A percentile compares a stretch with the other conserved stretches of the same genome.
These are phyloP conservation scores for Thelaira solivaga DNA, from an alignment of 2,888 invertebrate genomes.

Conservation along the genomic window DNA sequence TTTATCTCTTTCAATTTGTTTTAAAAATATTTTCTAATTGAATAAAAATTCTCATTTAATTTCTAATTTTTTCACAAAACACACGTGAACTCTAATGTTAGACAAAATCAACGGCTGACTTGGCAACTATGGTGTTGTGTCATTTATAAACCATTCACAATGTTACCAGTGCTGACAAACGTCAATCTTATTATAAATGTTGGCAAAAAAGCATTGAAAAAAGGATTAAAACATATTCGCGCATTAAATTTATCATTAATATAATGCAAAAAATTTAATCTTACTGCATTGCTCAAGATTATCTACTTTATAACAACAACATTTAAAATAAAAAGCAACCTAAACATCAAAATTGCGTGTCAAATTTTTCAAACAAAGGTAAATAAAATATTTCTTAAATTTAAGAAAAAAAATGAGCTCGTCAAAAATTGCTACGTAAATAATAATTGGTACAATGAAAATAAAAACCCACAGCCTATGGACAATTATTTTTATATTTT, in stretches of 20 bases:
- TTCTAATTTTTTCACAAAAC: too few relatives aligned
- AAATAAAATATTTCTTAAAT: background rate
- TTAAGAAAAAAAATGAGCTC: constrained; percentile 43
- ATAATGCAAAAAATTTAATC: constrained; percentile 43
- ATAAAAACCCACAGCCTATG: constrained; percentile 10
- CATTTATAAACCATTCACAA: constrained; percentile 30
- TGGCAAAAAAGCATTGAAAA: constrained; percentile 38
- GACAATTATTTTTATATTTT: constrained; percentile 17
- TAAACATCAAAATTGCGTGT: constrained; percentile 27
- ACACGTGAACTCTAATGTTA: too few relatives aligned
- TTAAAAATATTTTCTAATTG: too few relatives aligned
- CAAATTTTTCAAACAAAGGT: constrained; percentile 46
- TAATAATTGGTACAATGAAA: constrained; percentile 13
- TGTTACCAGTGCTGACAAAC: constrained; percentile 23
- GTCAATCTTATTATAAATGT: constrained; percentile 44
- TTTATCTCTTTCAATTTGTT: too few relatives aligned
- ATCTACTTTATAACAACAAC: background rate
- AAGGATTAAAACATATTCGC: constrained; percentile 44
- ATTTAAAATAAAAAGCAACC: background rate
- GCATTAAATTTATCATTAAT: constrained; percentile 41
- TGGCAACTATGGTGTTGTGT: background rate
- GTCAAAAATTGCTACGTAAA: constrained; percentile 11
- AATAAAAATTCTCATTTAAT: too few relatives aligned
- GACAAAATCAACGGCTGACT: background rate
- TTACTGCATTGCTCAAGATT: constrained; percentile 4